Evolutionary conservation across 1,140 invertebrate genomes (phyloP), one percentile per base, ranked within the genome.

Genomic region (Trichonephila inaurata): DNA sequence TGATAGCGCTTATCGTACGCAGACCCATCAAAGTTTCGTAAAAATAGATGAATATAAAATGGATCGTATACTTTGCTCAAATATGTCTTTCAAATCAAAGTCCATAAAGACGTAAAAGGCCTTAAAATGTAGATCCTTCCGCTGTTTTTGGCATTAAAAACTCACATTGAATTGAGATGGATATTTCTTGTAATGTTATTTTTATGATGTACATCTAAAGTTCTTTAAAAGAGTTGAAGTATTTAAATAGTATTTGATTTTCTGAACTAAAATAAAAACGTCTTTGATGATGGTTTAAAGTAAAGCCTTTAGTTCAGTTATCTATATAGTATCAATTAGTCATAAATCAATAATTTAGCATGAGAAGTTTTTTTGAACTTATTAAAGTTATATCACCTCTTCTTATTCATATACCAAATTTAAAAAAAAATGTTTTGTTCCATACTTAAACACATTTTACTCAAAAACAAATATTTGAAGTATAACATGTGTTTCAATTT

Each of bases 1-100:
- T 72, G 69, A 72, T 28, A 72, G 69, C 16, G 69, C 69, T 72
- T 72, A 72, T 72, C 69, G 14, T 16, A 16, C 28, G 12, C 28
- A 6, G 69, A 2, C 28, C 69, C 69, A 72, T 72, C 69, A 33
- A 72, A 72, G 69, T 72, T 72, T 33, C 4, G 69, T 21, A 72
- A 33, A 72, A 72, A 33, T 33, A 72, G 69, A 72, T 72, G 69
- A 72, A 33, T 72, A 72, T 72, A 72, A 72, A 72, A 72, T 18
- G 69, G 69, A 16, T 72, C 69, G 69, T 72, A 72, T 72, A 72
- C 12, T 33, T 16, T 33, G 1, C 12, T 33, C 28, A 72, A 72
- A 72, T 72, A 72, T 72, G 69, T 33, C 28, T 24, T 72, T 16
- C 24, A 16, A 72, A 72, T 72, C 69, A 72, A 72, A 72, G 28